A percentile compares a stretch with the other conserved stretches of the same genome.
These are phyloP conservation scores for Sebastes iracundus DNA, from an alignment of 2,797 vertebrate genomes.

Conservation along the genomic window DNA sequence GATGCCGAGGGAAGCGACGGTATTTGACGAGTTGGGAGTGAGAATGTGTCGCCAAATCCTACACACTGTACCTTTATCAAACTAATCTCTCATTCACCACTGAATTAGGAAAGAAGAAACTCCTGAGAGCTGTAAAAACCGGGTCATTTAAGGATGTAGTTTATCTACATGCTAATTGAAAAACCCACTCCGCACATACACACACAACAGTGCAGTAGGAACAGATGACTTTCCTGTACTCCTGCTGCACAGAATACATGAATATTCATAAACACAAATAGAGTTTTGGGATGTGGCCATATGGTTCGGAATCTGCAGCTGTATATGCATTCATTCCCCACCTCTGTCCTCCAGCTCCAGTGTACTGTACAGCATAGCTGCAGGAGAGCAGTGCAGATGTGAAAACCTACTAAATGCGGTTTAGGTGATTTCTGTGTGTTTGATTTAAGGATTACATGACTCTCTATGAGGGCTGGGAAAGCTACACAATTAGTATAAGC, in stretches of 20 bases:
- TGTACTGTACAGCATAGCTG: background rate
- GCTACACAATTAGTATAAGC: background rate
- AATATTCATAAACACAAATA: constrained; percentile 54
- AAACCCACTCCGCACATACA: background rate
- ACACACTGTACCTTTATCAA: background rate
- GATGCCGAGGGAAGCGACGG: too few relatives aligned
- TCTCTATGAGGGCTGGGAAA: background rate
- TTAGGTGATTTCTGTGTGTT: background rate
- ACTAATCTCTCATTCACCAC: background rate
- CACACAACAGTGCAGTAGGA: constrained; percentile 6
- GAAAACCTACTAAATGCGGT: background rate
- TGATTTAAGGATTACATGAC: background rate
- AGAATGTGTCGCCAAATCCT: background rate
- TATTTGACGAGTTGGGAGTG: too few relatives aligned
- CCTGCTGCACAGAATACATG: constrained; percentile 19
- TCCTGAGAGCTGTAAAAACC: background rate
- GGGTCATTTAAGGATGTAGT: background rate
- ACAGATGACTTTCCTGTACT: constrained; percentile 25
- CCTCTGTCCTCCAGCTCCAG: constrained; percentile 6
- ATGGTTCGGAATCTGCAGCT: constrained; percentile 40
- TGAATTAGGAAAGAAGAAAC: background rate
- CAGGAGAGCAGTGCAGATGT: constrained; percentile 30
- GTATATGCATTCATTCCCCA: constrained; percentile 8
- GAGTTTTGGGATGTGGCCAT: constrained; percentile 42
- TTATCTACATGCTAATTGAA: constrained; percentile 19